Evolutionary conservation across 2,113 vertebrate species (phyloP).

Genomic region (Vireo altiloquus): DNA sequence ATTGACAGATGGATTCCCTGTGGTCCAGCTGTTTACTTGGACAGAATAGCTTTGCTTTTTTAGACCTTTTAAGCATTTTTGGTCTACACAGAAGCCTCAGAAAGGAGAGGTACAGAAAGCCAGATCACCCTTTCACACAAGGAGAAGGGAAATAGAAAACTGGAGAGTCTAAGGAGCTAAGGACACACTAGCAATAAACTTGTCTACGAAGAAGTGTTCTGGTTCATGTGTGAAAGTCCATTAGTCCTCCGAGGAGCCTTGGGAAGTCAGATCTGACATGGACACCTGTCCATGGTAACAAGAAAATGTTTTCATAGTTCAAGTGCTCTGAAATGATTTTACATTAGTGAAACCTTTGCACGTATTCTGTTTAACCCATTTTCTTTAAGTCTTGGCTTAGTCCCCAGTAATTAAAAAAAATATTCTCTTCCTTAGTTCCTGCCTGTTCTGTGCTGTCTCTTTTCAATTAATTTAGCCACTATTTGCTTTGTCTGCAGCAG

Average conservation of each 20-base stretch:
- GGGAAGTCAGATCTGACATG: background rate
- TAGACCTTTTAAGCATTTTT: background rate
- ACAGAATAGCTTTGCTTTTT: background rate
- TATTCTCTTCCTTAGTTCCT: background rate
- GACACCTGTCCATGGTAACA: background rate
- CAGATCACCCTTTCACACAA: background rate
- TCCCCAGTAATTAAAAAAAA: background rate
- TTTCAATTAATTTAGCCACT: background rate
- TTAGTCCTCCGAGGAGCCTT: background rate
- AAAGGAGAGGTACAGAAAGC: background rate
- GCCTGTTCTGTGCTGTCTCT: background rate
- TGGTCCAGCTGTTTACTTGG: constrained; percentile 7
- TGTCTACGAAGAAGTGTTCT: background rate
- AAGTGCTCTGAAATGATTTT: background rate
- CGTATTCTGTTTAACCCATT: accelerated
- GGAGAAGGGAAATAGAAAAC: background rate
- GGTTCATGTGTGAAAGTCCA: background rate
- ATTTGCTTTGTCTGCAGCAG: background rate
- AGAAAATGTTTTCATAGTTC: background rate
- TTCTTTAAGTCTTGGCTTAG: background rate
- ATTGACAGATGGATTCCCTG: background rate
- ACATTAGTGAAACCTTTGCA: background rate
- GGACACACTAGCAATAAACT: background rate
- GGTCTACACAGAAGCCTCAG: background rate
- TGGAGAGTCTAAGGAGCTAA: background rate